Percentiles rank a stretch among this genome's conserved stretches.
Conservation (phyloP, 2,888 invertebrate genomes). For the Phoronis australis region DNA sequence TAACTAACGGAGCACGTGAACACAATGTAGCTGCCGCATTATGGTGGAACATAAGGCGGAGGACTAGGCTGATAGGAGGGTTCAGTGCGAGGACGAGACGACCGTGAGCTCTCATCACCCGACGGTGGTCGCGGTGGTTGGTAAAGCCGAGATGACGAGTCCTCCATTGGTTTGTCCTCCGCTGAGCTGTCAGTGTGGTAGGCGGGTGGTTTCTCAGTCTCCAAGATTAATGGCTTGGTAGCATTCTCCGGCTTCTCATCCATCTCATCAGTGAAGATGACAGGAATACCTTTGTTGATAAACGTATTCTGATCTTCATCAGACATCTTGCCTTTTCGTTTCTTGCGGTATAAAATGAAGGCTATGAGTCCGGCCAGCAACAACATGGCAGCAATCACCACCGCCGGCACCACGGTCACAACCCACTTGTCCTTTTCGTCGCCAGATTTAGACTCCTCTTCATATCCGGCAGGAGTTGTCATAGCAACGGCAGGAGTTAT, state of each 20-base stretch:
- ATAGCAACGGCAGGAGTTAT: neutral
- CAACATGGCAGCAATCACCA: conserved; percentile 74
- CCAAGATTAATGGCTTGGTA: conserved; percentile 87
- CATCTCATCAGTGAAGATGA: conserved; percentile 89
- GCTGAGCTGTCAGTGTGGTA: too few relatives aligned
- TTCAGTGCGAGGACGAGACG: too few relatives aligned
- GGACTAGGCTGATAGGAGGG: too few relatives aligned
- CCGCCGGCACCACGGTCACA: conserved; percentile 82
- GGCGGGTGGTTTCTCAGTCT: conserved; percentile 95
- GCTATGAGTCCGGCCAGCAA: conserved; percentile 81
- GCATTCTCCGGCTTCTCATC: conserved; percentile 76
- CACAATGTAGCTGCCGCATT: too few relatives aligned
- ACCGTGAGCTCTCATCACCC: too few relatives aligned
- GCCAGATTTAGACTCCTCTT: conserved; percentile 14
- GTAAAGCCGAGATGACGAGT: too few relatives aligned
- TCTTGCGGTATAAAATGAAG: conserved; percentile 77
- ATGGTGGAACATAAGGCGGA: too few relatives aligned
- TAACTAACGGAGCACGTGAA: too few relatives aligned
- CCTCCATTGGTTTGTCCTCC: too few relatives aligned
- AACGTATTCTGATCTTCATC: conserved; percentile 63
- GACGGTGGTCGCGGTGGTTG: too few relatives aligned
- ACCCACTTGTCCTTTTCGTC: conserved; percentile 52
- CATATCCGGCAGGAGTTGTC: neutral
- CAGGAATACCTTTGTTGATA: conserved; percentile 69
- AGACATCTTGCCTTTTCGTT: conserved; percentile 75